Base-by-base conservation (phyloP, 2,113 vertebrate species). In the Strigops habroptila region DNA sequence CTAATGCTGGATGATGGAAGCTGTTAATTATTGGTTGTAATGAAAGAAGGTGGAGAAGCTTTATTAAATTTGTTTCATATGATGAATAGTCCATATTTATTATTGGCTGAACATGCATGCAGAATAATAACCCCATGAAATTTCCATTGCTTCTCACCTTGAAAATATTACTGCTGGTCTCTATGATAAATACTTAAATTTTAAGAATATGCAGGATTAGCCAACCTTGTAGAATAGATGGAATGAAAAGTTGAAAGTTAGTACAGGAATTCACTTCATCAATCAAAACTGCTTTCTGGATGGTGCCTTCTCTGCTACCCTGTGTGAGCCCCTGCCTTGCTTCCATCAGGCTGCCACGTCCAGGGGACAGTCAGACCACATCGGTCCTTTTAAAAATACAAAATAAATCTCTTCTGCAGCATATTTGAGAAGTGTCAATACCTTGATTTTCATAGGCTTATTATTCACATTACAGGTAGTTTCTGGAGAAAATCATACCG, bases 401-500 rank as follows among this genome's bases (percentile, higher is more conserved):
- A 73, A 96, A 92, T 69, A 91, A 88, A 91, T 90, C 79, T 94
- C 43, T 70, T 95, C 67, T 86, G 33, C 48, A 90, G 41, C 30
- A 12, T 94, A 75, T 91, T 63, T 91, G 59, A 86, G 80, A 92
- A 95, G 95, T 91, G 91, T 94, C 96, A 91, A 96, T 97, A 93
- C 55, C 86, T 90, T 88, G 67, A 93, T 93, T 96, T 92, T 96
- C 95, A 83, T 89, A 89, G 95, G 84, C 77, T 94, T 95, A 94
- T 90, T 97, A 90, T 96, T 95, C 82, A 78, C 95, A 59, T 96
- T 92, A 79, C 65, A 82, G 74, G 94, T 93, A 95, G 92, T 97
- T 96, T 96, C 94, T 88, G 95, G 88, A 96, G 90, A 97, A 96
- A 96, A 95, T 85, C 82, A 65, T 96, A 95, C 82, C 1, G 0